Conservation (phyloP, 2,797 vertebrate genomes). For the Neostethus bicornis region DNA sequence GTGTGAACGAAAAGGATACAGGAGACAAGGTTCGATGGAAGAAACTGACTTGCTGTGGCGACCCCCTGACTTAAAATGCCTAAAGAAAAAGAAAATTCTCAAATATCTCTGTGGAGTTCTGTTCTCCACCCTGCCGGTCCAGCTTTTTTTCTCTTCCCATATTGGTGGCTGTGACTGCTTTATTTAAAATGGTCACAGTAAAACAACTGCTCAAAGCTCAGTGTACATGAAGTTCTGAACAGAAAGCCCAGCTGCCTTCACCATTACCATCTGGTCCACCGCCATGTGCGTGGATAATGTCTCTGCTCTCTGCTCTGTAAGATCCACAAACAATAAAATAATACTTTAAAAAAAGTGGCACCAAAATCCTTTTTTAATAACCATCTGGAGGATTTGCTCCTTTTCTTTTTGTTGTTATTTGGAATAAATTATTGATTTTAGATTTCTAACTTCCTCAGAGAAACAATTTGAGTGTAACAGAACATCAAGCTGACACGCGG, state of each 20-base stretch:
- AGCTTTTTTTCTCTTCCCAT: constrained; percentile 34
- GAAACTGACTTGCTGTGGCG: no score
- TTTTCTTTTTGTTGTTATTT: constrained; percentile 58
- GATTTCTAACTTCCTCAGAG: constrained; percentile 50
- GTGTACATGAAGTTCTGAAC: constrained; percentile 36
- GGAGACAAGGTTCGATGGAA: no score
- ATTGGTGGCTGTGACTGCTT: constrained; percentile 48
- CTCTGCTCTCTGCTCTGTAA: constrained; percentile 22
- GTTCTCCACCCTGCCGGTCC: constrained; percentile 7
- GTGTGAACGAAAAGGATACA: no score
- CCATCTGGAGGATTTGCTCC: constrained; percentile 44
- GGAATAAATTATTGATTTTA: constrained; percentile 62
- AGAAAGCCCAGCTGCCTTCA: constrained; percentile 45
- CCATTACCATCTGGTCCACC: constrained; percentile 55
- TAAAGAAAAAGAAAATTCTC: no score
- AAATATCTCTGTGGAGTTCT: constrained; percentile 18
- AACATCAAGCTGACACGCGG: constrained; percentile 42
- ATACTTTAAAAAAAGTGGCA: constrained; percentile 16
- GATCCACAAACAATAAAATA: constrained; percentile 28
- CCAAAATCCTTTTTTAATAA: constrained; percentile 42
- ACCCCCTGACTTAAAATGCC: no score
- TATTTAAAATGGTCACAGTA: constrained; percentile 41
- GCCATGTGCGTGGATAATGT: constrained; percentile 23
- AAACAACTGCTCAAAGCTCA: constrained; percentile 34
- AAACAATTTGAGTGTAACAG: constrained; percentile 33